These are phyloP conservation scores for Acanthochromis polyacanthus DNA, from an alignment of 2,113 vertebrate genomes.

Conservation along the genomic window DNA sequence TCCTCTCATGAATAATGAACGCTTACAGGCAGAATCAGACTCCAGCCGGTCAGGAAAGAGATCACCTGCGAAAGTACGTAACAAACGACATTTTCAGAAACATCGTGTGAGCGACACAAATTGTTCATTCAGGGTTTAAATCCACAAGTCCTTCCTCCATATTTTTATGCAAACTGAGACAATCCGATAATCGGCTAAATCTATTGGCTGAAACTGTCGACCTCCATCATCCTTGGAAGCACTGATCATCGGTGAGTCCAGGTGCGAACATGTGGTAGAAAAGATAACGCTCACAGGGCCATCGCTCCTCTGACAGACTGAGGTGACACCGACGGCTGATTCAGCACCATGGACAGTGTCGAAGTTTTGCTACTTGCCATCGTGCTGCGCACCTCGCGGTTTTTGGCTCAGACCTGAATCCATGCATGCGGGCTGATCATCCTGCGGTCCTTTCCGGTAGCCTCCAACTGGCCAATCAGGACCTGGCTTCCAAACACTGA, in stretches of 20 bases:
- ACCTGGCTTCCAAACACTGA: constrained; percentile 21
- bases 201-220: neutral
- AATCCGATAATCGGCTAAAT: neutral
- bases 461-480: constrained; percentile 12
- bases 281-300: constrained; percentile 32
- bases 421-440: constrained; percentile 24
- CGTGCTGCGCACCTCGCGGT: neutral
- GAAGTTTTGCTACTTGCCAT: constrained; percentile 31
- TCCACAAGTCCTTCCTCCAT: constrained; percentile 57
- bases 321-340: constrained; percentile 32
- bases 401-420: constrained; percentile 1
- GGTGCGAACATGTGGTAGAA: constrained; percentile 34
- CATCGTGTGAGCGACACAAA: constrained; percentile 45
- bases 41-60: constrained; percentile 56
- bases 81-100: constrained; percentile 43
- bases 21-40: constrained; percentile 2
- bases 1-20: constrained; percentile 6
- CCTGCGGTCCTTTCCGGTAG: constrained; percentile 32
- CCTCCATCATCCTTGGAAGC: constrained; percentile 18
- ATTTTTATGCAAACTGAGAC: constrained; percentile 1
- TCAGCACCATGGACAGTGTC: constrained; percentile 74
- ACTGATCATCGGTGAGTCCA: constrained; percentile 37
- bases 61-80: constrained; percentile 40
- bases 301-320: constrained; percentile 18
- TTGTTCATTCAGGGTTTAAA: constrained; percentile 61